Evolutionary conservation across 2,888 invertebrate genomes (phyloP).

Genomic region (Malacosoma neustria): DNA sequence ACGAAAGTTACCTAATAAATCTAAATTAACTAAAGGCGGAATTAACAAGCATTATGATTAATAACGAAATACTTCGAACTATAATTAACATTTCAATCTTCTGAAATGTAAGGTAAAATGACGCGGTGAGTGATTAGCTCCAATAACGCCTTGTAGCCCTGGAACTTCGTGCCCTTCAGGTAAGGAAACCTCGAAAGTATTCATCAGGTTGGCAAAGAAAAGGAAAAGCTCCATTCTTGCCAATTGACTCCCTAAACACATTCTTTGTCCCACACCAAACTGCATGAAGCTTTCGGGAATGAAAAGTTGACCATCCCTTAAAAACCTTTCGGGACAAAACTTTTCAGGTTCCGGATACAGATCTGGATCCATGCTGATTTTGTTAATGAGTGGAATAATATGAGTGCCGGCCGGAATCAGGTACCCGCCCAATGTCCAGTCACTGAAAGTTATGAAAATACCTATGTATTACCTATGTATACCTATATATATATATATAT

Average conservation of each 20-base stretch:
- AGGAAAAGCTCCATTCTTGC: constrained; percentile 89
- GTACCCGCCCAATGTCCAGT: constrained; percentile 81
- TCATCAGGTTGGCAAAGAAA: constrained; percentile 85
- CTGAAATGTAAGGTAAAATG: constrained; percentile 23
- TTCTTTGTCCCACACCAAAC: constrained; percentile 88
- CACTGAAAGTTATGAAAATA: constrained; percentile 77
- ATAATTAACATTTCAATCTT: constrained; percentile 5
- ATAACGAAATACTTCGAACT: not conserved
- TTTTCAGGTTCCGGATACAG: constrained; percentile 86
- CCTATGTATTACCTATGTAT: too few relatives aligned
- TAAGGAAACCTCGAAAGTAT: constrained; percentile 79
- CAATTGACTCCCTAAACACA: constrained; percentile 87
- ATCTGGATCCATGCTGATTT: constrained; percentile 88
- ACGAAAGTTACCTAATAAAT: not conserved
- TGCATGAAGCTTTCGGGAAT: constrained; percentile 88
- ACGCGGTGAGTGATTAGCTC: constrained; percentile 83
- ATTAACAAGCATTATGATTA: not conserved
- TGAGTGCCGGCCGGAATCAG: constrained; percentile 84
- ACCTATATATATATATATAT: too few relatives aligned
- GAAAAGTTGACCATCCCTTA: constrained; percentile 80
- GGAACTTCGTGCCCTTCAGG: constrained; percentile 81
- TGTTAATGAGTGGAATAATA: constrained; percentile 85
- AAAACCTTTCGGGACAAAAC: constrained; percentile 85
- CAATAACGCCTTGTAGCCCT: constrained; percentile 81
- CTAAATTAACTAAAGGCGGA: not conserved